Evolutionary conservation across 1,140 invertebrate genomes (phyloP), one percentile per base, ranked within the genome.

Genomic region (Pemphigus obesinymphae): DNA sequence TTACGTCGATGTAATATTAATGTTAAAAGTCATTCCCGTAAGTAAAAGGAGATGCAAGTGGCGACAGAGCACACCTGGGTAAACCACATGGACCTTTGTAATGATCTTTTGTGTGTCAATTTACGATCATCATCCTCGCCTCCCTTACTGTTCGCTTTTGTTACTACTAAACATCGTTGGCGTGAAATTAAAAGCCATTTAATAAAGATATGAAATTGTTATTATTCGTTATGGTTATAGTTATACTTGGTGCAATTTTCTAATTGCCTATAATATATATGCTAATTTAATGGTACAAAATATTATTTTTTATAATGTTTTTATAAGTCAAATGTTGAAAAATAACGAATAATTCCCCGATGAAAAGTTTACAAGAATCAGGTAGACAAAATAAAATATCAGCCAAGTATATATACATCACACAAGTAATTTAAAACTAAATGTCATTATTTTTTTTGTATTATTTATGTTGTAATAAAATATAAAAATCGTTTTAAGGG

Each of bases 41-140:
- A 50, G 26, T 31, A 73, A 48, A 50, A 73, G n/a, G 10, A 43
- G 26, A 73, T 31, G 26, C 0, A 31, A 20, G 37, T 26, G 13
- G 37, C n/a, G 75, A 61, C n/a, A 76, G 11, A 23, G 48, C 13
- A 58, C 53, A 80, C 76, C 23, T 17, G 40, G 55, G 26, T 80
- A 80, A 80, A 80, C 55, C 53, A 1, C 76, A 61, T 6, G 23
- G 37, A 80, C 76, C 76, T 80, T 78, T 43, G 76, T 80, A 80
- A 80, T 26, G 55, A 80, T 80, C 55, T 40, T 63, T 80, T 78
- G 34, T 76, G 58, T 45, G 76, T 43, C n/a, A 40, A 58, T 78
- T 78, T 58, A 78, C 5, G 50, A 76, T 15, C 26, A 43, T 0
- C 11, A 15, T 40, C 10, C 43, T 7, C 6, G 15, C 23, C 31